These are phyloP conservation scores for Sphyrna mokarran DNA, from an alignment of 2,113 vertebrate species.

Conservation along the genomic window DNA sequence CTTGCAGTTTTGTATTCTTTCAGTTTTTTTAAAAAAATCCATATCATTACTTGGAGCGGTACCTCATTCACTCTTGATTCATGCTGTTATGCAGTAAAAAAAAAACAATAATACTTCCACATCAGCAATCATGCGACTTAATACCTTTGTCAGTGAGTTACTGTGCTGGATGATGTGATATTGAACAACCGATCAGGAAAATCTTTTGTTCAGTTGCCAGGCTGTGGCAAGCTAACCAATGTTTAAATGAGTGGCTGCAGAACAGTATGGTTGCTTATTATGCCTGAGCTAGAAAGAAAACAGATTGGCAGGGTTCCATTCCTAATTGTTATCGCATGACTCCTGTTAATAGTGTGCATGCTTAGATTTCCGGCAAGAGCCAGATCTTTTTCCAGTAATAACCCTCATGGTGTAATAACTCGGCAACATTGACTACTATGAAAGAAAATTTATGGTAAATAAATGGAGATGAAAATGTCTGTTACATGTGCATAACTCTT, in stretches of 20 bases:
- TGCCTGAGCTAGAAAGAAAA: too few species aligned
- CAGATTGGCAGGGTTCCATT: too few species aligned
- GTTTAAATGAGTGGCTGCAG: background rate
- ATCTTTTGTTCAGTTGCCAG: background rate
- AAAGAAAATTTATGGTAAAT: too few species aligned
- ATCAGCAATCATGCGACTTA: background rate
- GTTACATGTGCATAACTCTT: too few species aligned
- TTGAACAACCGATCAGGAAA: background rate
- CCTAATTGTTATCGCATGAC: too few species aligned
- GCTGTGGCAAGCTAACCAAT: background rate
- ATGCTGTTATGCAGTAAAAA: background rate
- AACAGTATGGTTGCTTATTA: background rate
- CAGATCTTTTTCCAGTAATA: too few species aligned
- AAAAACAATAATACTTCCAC: background rate
- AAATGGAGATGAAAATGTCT: too few species aligned
- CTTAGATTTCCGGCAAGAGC: too few species aligned
- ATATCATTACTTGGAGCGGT: background rate
- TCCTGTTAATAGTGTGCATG: too few species aligned
- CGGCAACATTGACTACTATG: too few species aligned
- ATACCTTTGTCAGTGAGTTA: background rate
- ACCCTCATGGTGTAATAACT: too few species aligned
- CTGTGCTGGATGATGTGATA: background rate
- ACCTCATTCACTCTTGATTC: background rate
- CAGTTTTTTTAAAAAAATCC: background rate
- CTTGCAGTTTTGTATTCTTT: background rate